These are phyloP conservation scores for Heliconius ismenius DNA, from an alignment of 2,888 invertebrate species.

Conservation along the genomic window DNA sequence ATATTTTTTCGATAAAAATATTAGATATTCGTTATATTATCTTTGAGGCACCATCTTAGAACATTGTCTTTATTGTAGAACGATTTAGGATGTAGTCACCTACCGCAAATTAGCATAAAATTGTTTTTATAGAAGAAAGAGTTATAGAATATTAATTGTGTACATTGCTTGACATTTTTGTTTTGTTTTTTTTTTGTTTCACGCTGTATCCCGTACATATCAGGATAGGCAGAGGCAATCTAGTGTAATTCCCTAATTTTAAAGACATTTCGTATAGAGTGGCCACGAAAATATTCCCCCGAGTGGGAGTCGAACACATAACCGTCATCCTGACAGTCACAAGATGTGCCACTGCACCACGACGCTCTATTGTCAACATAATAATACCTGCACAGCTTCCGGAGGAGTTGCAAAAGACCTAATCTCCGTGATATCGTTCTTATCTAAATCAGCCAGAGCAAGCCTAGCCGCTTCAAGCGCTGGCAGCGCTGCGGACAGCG, in stretches of 20 bases:
- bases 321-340: not conserved
- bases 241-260: not conserved
- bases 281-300: too few species aligned
- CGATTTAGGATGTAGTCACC: too few species aligned
- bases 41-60: too few species aligned
- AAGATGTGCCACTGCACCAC: not conserved
- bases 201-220: too few species aligned
- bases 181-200: too few species aligned
- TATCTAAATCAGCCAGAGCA: conserved; percentile 91
- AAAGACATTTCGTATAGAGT: not conserved
- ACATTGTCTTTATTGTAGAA: too few species aligned
- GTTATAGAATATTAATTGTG: too few species aligned
- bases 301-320: not conserved
- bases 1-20: too few species aligned
- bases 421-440: conserved; percentile 95
- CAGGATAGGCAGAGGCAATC: not conserved
- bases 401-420: conserved; percentile 95
- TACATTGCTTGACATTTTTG: not conserved
- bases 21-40: too few species aligned
- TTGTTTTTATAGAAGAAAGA: not conserved
- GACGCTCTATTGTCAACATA: not conserved
- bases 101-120: not conserved
- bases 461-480: conserved; percentile 90
- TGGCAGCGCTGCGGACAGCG: conserved; percentile 90
- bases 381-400: conserved; percentile 88